Evolutionary conservation across 30 jellyfish, hydroid and myxozoan genomes (phyloP), one percentile per base, ranked within the genome.

Genomic region (Chrysaora quinquecirrha): DNA sequence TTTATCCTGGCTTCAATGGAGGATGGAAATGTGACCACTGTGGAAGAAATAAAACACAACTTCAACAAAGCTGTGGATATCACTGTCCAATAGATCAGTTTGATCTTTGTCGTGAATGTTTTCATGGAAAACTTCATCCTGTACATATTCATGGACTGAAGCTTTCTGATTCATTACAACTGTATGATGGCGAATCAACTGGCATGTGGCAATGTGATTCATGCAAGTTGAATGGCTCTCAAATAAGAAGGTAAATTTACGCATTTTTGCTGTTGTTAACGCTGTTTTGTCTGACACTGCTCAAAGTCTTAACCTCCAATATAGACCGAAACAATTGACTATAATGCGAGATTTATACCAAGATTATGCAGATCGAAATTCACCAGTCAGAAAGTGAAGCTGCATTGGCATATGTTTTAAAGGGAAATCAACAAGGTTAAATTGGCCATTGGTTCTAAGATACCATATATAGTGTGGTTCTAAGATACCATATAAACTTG

Each of bases 11-110:
- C 60, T 87, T 28, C 48, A 35, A 66, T 66, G 99, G 99, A 11
- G 91, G 89, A 19, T 94, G 97, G 97, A 87, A 83, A 34, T 94
- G 99, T 71, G 99, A 94, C 71, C 95, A 80, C 48, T 94, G 99
- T 62, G 93, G 90, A 25, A 47, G 76, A 29, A 76, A 68, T 34
- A 85, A 29, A 60, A 14, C 77, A 22, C 89, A 61, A 64, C 33
- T 72, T 62, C 82, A 65, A 16, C 93, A 78, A 33, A 50, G 71
- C 29, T 74, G 38, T 48, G 96, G 95, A 19, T 94, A 87, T 65
- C 99, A 94, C 60, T 94, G 99, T 48, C 89, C 90, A 10, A 25
- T 46, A 3, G 93, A 83, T 66, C 83, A 94, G 46, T 87, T 94
- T 94, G 99, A 94, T 52, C 66, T 94, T 11, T 94, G 99, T 71